Evolutionary conservation across 2,797 vertebrate species (phyloP), one percentile per base, ranked within the genome.

Genomic region (Argentina silus): DNA sequence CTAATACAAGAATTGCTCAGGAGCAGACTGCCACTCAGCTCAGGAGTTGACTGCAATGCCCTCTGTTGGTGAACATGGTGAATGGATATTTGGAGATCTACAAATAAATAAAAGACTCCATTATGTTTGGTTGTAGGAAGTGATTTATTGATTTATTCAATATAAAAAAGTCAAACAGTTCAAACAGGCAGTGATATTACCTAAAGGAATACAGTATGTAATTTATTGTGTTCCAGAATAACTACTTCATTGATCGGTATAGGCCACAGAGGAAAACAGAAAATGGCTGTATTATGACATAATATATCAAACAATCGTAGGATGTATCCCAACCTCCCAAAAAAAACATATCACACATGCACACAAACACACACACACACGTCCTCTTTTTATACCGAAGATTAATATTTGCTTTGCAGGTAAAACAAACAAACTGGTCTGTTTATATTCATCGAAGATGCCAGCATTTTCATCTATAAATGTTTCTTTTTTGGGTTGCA

Each of bases 401-500:
- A 23, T 77, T 78, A 45, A 70, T 75, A 72, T 85, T 87, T 82
- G 64, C 51, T 57, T 45, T 73, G 50, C 59, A 72, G 63, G 47
- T 61, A 63, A 61, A 69, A 81, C 61, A 76, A 61, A 50, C 4
- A 14, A 9, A 0, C 21, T 11, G 60, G 36, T 68, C 65, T 80
- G 68, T 83, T 83, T 81, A 73, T 67, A 50, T 78, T 71, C 63
- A 76, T 56, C 0, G 17, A 80, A 76, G 63, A 79, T 43, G 68
- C 42, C 62, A 61, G 27, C 62, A 45, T 17, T 64, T 56, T 61
- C 15, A 69, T 69, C 67, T 78, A 79, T 77, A 65, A 64, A 66
- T 43, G 6, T 67, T 57, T 56, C 72, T 70, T 77, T 80, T 76
- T 82, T 81, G 78, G 67, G 73, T 77, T 73, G 78, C 75, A 3